These are phyloP conservation scores for Phylloscopus trochilus DNA, from an alignment of 2,113 vertebrate species.

Conservation along the genomic window DNA sequence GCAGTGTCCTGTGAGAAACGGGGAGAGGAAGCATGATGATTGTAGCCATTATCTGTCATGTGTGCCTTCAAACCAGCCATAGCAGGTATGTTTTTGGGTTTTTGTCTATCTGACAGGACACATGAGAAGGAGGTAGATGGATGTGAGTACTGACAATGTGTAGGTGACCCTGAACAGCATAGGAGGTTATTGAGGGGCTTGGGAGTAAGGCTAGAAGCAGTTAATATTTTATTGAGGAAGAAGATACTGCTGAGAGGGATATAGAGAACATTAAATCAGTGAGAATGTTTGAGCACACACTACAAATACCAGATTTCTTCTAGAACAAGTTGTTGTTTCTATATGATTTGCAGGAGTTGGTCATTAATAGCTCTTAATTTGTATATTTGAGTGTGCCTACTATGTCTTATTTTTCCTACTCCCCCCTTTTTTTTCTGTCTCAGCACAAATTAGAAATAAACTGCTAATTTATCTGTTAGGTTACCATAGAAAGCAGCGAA, in stretches of 20 bases:
- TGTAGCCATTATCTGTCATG: not conserved
- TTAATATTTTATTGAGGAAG: not conserved
- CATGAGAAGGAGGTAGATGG: fast-evolving
- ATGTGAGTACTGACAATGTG: not conserved
- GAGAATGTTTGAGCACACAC: not conserved
- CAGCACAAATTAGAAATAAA: not conserved
- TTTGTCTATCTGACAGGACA: not conserved
- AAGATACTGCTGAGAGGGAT: not conserved
- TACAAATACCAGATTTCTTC: not conserved
- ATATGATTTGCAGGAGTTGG: not conserved
- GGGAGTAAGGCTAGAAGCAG: not conserved
- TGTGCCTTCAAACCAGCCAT: not conserved
- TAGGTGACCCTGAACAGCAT: not conserved
- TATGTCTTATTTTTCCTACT: not conserved
- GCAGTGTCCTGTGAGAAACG: not conserved
- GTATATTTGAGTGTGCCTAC: not conserved
- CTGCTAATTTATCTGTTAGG: not conserved
- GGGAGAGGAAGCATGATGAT: not conserved
- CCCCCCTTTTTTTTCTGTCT: not conserved
- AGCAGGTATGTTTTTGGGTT: not conserved
- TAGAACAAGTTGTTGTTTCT: not conserved
- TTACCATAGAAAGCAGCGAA: not conserved
- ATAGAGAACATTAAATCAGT: not conserved
- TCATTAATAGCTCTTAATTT: not conserved
- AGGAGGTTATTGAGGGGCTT: not conserved